Percentiles rank a stretch among this genome's conserved stretches.
phyloP scores from a whole-genome alignment of 2,888 invertebrate genomes.

The Rhingia rostrata region DNA sequence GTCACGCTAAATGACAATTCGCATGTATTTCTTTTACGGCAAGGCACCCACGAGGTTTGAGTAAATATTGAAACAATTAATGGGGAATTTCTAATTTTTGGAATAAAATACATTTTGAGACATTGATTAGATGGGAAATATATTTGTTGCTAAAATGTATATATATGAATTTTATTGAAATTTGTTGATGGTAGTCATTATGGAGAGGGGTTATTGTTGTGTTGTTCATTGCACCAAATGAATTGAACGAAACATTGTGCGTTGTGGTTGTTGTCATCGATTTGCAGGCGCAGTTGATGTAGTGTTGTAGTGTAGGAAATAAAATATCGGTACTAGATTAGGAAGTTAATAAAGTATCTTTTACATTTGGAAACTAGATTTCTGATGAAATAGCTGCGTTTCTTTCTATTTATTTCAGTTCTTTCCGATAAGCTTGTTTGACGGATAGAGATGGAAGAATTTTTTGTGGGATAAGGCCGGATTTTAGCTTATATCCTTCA shows the following conservation, averaged over 20 bases:
- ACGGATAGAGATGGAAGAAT: no score
- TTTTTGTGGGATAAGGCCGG: no score
- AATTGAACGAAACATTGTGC: slow-evolving; percentile 32
- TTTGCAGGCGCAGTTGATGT: neutral
- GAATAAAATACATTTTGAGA: neutral
- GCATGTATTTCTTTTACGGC: slow-evolving; percentile 6
- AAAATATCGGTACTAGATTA: neutral
- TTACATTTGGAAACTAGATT: no score
- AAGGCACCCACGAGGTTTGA: slow-evolving; percentile 55
- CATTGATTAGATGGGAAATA: neutral
- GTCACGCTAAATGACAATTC: slow-evolving; percentile 66
- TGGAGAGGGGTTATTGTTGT: slow-evolving; percentile 15
- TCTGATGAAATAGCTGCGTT: neutral
- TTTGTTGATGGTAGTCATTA: neutral
- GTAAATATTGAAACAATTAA: neutral
- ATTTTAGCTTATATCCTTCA: no score
- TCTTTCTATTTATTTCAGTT: no score
- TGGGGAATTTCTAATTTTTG: neutral
- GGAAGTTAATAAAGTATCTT: neutral
- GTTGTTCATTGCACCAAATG: neutral
- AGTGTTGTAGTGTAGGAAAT: no score
- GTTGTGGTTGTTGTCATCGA: slow-evolving; percentile 30
- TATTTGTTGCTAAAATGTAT: neutral
- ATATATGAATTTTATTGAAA: neutral
- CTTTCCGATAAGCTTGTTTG: no score